phyloP scores from a whole-genome alignment of 2,113 vertebrate species.

The Toxotes chatareus region DNA sequence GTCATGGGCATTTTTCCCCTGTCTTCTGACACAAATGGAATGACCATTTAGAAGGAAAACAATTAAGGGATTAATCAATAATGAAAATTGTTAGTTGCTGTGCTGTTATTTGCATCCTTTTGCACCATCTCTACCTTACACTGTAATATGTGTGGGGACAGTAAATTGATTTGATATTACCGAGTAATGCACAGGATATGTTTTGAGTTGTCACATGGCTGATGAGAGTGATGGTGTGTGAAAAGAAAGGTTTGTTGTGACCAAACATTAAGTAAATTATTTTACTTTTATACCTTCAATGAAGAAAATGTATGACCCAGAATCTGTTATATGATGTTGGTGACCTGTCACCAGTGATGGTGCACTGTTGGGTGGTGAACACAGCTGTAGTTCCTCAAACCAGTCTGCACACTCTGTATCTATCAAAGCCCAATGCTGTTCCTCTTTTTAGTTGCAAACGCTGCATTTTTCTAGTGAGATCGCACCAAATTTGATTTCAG shows the following conservation, averaged over 20 bases:
- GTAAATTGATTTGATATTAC: neutral
- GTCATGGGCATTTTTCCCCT: neutral
- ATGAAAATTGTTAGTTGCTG: neutral
- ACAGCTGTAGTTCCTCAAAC: neutral
- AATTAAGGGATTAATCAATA: neutral
- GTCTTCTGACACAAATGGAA: neutral
- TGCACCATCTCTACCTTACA: neutral
- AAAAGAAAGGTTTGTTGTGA: neutral
- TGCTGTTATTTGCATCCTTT: neutral
- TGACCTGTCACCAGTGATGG: neutral
- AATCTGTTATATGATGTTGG: neutral
- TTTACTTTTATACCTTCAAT: neutral
- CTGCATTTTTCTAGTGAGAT: slow-evolving; percentile 17
- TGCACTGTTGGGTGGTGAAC: neutral
- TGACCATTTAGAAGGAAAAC: neutral
- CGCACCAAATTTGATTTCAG: slow-evolving; percentile 31
- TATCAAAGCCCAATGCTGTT: neutral
- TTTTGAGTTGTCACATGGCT: neutral
- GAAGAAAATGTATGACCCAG: neutral
- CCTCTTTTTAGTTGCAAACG: neutral
- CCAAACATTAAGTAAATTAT: neutral
- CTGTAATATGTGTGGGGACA: neutral
- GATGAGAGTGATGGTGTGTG: neutral
- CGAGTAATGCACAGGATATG: neutral
- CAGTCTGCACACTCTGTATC: neutral